Conservation (phyloP, 2,797 vertebrate species). For the Naso thynnoides region DNA sequence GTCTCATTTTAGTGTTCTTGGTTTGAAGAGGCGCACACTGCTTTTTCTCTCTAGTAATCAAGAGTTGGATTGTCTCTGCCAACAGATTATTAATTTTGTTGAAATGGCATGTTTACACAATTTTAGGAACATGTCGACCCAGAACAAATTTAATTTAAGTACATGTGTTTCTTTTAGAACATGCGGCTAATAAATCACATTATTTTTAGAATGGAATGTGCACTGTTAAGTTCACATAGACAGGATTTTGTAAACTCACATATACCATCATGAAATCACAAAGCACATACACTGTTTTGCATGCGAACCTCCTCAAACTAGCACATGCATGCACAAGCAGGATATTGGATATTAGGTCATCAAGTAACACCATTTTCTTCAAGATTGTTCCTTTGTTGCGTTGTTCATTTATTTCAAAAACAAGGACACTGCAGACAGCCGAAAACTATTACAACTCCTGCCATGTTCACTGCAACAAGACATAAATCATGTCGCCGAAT, state of each 20-base stretch:
- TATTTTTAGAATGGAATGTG: constrained; percentile 64
- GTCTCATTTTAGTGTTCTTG: constrained; percentile 13
- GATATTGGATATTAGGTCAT: background rate
- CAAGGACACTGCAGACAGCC: constrained; percentile 1
- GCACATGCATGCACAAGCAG: background rate
- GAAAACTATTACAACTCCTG: constrained; percentile 22
- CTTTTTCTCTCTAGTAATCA: constrained; percentile 35
- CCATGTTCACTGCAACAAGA: constrained; percentile 20
- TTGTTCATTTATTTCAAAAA: constrained; percentile 45
- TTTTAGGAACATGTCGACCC: constrained; percentile 26
- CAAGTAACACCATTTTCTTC: background rate
- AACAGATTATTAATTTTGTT: constrained; percentile 36
- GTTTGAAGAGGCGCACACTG: background rate
- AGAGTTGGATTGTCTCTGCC: constrained; percentile 17
- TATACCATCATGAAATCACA: background rate
- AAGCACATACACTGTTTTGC: background rate
- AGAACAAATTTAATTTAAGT: constrained; percentile 25
- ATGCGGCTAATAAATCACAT: constrained; percentile 36
- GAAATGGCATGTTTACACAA: constrained; percentile 42
- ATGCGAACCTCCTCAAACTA: background rate
- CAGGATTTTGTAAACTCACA: constrained; percentile 8
- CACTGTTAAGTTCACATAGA: constrained; percentile 14
- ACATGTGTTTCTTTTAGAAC: constrained; percentile 34
- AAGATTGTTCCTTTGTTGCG: constrained; percentile 29
- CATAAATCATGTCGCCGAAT: constrained; percentile 25